Conservation (phyloP, 2,888 invertebrate species). For the Erynnis tages region DNA sequence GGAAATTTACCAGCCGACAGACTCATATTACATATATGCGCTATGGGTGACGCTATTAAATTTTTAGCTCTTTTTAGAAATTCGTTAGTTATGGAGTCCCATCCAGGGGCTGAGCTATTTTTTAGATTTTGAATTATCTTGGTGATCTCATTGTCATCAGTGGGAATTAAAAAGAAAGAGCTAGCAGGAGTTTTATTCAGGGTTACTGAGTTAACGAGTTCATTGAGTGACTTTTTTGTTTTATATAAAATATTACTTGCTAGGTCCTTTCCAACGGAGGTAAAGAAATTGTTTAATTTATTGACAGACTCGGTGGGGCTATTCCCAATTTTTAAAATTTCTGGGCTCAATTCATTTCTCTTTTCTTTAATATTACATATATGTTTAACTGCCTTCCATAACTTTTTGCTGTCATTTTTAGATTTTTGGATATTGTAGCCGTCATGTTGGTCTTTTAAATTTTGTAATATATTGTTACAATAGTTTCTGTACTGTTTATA, state of each 20-base stretch:
- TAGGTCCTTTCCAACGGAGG: too few relatives aligned
- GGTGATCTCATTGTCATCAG: neutral
- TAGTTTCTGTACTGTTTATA: too few relatives aligned
- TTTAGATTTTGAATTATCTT: neutral
- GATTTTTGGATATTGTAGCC: too few relatives aligned
- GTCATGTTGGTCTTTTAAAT: neutral
- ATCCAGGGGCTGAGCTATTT: slow-evolving; percentile 12
- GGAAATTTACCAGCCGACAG: slow-evolving; percentile 22
- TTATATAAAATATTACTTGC: too few relatives aligned
- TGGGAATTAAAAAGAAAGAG: neutral
- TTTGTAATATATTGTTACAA: neutral
- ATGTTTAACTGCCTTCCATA: neutral
- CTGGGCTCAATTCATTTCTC: neutral
- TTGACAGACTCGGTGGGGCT: too few relatives aligned
- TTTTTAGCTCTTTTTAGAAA: slow-evolving; percentile 11
- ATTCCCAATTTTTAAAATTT: too few relatives aligned
- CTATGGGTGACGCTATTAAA: slow-evolving; percentile 6
- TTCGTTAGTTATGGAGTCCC: slow-evolving; percentile 19
- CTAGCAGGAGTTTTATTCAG: neutral
- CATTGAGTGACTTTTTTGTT: too few relatives aligned
- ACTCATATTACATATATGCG: slow-evolving; percentile 23
- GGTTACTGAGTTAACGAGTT: neutral
- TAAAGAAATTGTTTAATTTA: too few relatives aligned
- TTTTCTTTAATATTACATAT: neutral
- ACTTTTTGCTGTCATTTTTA: too few relatives aligned